Evolutionary conservation across 2,888 invertebrate genomes (phyloP), one percentile per base, ranked within the genome.

Genomic region (Apotomis capreana): DNA sequence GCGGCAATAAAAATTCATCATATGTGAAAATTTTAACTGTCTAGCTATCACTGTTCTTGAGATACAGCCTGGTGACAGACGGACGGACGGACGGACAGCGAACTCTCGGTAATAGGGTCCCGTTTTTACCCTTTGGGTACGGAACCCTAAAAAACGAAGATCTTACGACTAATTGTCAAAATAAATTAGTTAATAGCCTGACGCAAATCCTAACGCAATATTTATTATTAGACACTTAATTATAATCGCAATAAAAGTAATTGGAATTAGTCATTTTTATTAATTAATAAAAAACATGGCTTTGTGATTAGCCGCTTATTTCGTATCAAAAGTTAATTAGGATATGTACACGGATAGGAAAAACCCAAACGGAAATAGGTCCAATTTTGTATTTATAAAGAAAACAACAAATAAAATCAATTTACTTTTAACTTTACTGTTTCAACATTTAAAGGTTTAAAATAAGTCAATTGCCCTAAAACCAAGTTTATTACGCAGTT

Each of bases 291-390:
- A 52, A n/a, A 52, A 64, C 36, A 58, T 6, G 52, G 8, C 4
- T 59, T 26, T 36, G 13, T 8, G 49, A 62, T 57, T 52, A 44
- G 10, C 13, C 5, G 10, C 37, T 63, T 55, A 65, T 59, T 46
- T 55, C 15, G 65, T 40, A 61, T 49, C n/a, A 54, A 57, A 55
- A 64, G 0, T 62, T 58, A 58, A 68, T 68, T 68, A 62, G 44
- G 36, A 68, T 72, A 68, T 52, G 13, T 37, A 61, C 51, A 13
- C 26, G 44, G 4, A 60, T 65, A 60, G n/a, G 68, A 72, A 62
- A 70, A 68, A 57, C 37, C 10, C 13, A 26, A 67, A 52, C 15
- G 58, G 57, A 72, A 52, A 59, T 70, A 36, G 36, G 12, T 51
- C 59, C 44, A 40, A 37, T 40, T 61, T n/a, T 26, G 40, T 3